Base-by-base conservation (phyloP, 1,140 invertebrate species). In the Frieseomelitta varia region DNA sequence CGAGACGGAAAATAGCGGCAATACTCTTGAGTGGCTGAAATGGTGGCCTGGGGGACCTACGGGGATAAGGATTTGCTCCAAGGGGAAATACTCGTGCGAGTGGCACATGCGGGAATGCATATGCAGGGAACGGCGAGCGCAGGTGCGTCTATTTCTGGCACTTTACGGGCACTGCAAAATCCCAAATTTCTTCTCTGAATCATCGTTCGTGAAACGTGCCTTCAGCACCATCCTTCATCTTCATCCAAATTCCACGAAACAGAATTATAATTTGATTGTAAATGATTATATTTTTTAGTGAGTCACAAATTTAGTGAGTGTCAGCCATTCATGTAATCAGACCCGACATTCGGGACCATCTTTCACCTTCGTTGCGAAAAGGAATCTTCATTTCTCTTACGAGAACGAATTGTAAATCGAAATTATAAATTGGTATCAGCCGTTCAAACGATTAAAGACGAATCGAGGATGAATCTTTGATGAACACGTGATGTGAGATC, bases 11-110 rank as follows among this genome's bases (percentile, higher is more conserved):
- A 93, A 91, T 91, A 92, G 91, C 90, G 86, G 91, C 92, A 94
- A 94, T 94, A 93, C 92, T 88, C 89, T 92, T 93, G 92, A 93
- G 93, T 93, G 92, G 89, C 88, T 89, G 69, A 90, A 83, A 91
- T 89, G 90, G 87, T 88, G 88, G 87, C 90, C 85, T 88, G 85
- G 86, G 90, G 88, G 88, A 88, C 61, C 78, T 80, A 77, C 87
- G 86, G 84, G 90, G 81, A 89, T 91, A 92, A 93, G 93, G 93
- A 93, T 94, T 94, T 93, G 89, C 92, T 92, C 93, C 88, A 90
- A 90, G 90, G 91, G 92, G 92, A 90, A 88, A 86, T 88, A 87
- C 87, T 89, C 89, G 89, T 81, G 71, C 82, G 75, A 86, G 88
- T 74, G 77, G 65, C 86, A 92, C 87, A 92, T 89, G 81, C 90